Evolutionary conservation across 2,888 invertebrate species (phyloP), one percentile per base, ranked within the genome.

Genomic region (Lissocephala sabroskyi): DNA sequence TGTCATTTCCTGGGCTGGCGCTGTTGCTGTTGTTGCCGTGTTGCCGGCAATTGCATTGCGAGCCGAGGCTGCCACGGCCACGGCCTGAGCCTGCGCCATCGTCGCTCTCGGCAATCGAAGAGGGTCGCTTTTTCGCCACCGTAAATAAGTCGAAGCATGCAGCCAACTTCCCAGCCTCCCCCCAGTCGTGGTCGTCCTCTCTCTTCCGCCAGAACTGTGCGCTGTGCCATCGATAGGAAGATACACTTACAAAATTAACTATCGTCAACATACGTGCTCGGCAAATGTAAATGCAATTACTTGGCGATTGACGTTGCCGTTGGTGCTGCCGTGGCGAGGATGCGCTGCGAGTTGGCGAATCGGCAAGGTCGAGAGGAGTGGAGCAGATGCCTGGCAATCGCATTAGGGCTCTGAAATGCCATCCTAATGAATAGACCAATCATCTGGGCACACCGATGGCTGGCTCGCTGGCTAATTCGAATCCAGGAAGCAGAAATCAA

Each of bases 211-310:
- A 7, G 4, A 23, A 49, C 45, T 51, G 49, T 60, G 48, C 60
- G 58, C 56, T n/a, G n/a, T 67, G 71, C 57, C 71, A 71, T 71
- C 71, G 71, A 75, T 71, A 71, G 75, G 75, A 59, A 67, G 73
- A 71, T 71, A 75, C 71, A 71, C 71, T 71, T 71, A 71, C 75
- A 75, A 71, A 71, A 71, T 71, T 71, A 71, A 75, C 75, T 75
- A 71, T 75, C 71, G 75, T 71, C 71, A 71, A 75, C 71, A 75
- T 71, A 71, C 71, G 71, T 71, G 71, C 71, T 54, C 58, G 68
- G 71, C 63, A 71, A 71, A 71, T 75, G 71, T 65, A 71, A 71
- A 71, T 75, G 75, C 75, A 71, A 71, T 71, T 71, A 75, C 71
- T 71, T 67, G 75, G 53, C 73, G 65, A 71, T 71, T 75, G 73